phyloP scores from a whole-genome alignment of 1,140 invertebrate species.

The Semibalanus balanoides region DNA sequence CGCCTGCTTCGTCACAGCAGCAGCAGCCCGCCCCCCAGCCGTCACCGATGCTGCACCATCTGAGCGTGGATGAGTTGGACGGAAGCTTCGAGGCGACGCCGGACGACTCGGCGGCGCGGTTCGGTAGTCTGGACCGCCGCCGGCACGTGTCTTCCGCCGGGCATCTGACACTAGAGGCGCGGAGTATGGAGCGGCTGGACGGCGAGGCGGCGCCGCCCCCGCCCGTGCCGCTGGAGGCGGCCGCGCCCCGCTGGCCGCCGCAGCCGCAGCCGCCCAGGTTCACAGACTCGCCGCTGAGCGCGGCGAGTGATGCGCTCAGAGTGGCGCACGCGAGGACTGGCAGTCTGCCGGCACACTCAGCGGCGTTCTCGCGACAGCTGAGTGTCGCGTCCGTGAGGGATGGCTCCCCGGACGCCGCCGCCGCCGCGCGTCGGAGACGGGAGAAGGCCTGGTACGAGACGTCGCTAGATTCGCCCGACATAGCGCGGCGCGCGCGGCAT shows the following conservation, averaged over 20 bases:
- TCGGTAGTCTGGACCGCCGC: constrained; percentile 46
- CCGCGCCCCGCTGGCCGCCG: not conserved
- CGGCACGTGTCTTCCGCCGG: constrained; percentile 22
- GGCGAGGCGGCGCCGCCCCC: constrained; percentile 13
- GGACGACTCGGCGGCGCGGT: constrained; percentile 24
- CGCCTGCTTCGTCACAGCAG: not conserved
- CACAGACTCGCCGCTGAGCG: constrained; percentile 5
- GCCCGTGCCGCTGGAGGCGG: not conserved
- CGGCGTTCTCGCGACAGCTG: constrained; percentile 5
- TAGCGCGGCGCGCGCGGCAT: constrained; percentile 10
- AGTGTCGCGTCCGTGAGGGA: constrained; percentile 18
- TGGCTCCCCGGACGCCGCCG: constrained; percentile 23
- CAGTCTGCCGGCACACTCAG: constrained; percentile 4
- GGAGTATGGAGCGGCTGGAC: constrained; percentile 24
- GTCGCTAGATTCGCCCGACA: constrained; percentile 42
- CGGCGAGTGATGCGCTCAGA: not conserved
- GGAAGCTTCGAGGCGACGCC: constrained; percentile 31
- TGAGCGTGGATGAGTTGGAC: constrained; percentile 46
- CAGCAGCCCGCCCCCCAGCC: constrained; percentile 3
- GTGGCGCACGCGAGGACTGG: not conserved
- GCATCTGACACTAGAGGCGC: constrained; percentile 18
- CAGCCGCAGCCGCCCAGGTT: not conserved
- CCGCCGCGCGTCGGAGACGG: constrained; percentile 17
- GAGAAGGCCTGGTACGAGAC: constrained; percentile 62
- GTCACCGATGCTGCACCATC: constrained; percentile 12